Evolutionary conservation across 23 tunicate genomes (phyloP).

Genomic region (Botrylloides violaceus): DNA sequence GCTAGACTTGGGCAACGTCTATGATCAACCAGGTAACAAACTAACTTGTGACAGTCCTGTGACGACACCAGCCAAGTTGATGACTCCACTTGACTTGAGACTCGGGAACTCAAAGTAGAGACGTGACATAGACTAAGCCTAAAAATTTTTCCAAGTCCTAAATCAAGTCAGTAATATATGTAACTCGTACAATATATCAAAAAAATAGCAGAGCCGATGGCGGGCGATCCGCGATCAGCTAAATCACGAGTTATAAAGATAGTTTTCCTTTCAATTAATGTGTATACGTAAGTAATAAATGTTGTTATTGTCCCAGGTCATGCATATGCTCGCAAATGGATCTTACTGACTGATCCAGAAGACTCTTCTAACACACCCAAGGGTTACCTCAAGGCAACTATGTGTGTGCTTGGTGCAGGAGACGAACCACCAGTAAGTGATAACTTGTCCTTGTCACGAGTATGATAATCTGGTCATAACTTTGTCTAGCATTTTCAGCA

Average conservation of each 20-base stretch:
- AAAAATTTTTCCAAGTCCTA: no score
- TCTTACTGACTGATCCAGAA: conserved; percentile 78
- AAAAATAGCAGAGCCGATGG: no score
- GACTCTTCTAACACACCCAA: conserved; percentile 82
- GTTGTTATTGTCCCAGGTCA: conserved; percentile 32
- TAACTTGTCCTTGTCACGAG: no score
- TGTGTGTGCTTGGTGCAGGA: conserved; percentile 87
- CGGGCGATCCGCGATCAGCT: no score
- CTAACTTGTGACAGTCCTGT: background rate
- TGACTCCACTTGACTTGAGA: no score
- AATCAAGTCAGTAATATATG: no score
- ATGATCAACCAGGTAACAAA: conserved; percentile 83
- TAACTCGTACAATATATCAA: no score
- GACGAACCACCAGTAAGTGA: conserved; percentile 87
- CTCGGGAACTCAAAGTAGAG: no score
- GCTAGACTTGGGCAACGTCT: conserved; percentile 78
- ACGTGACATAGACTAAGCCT: no score
- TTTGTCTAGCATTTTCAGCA: background rate
- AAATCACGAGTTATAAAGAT: no score
- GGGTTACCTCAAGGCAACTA: conserved; percentile 81
- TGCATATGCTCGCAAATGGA: conserved; percentile 86
- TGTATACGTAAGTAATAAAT: background rate
- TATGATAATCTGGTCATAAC: background rate
- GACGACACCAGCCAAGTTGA: no score
- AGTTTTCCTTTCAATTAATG: no score